Base-by-base conservation (phyloP, 2,797 vertebrate species). In the Acrocephalus scirpaceus region DNA sequence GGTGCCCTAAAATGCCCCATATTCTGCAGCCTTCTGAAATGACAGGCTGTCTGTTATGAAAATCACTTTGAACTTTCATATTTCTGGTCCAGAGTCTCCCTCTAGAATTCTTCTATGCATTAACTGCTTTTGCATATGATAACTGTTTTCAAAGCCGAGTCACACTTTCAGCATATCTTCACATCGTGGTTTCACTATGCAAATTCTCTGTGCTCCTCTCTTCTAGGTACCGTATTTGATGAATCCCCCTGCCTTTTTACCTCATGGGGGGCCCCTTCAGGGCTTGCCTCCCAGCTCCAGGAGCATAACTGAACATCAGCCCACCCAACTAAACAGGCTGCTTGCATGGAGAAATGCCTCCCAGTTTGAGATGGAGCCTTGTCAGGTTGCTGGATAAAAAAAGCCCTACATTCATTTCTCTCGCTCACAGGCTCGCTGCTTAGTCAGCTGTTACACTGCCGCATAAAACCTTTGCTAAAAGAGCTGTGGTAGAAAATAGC, bases 401-500 rank as follows among this genome's bases (percentile, higher is more conserved):
- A 81, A 60, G 30, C 73, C 77, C 75, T 36, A 45, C 95, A 74
- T 82, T 92, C 89, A 69, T 93, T 91, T 94, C 88, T 91, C 70
- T 88, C 22, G 3, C 85, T 94, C 16, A 3, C 90, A 67, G 88
- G 84, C 95, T 97, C 72, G 16, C 61, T 97, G 98, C 98, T 98
- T 98, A 98, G 97, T 98, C 98, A 98, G 98, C 98, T 98, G 94
- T 92, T 96, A 97, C 62, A 47, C 94, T 20, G 44, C 91, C 93
- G 85, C 13, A 48, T 95, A 95, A 95, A 96, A 86, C 96, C 97
- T 95, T 92, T 96, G 97, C 98, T 97, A 96, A 97, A 95, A 96
- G 97, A 97, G 97, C 95, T 95, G 97, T 95, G 97, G 97, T 97
- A 97, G 98, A 98, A 98, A 98, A 98, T 97, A 98, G 98, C 98